Evolutionary conservation across 2,888 invertebrate genomes (phyloP).

Genomic region (Harpagoxenus sublaevis): DNA sequence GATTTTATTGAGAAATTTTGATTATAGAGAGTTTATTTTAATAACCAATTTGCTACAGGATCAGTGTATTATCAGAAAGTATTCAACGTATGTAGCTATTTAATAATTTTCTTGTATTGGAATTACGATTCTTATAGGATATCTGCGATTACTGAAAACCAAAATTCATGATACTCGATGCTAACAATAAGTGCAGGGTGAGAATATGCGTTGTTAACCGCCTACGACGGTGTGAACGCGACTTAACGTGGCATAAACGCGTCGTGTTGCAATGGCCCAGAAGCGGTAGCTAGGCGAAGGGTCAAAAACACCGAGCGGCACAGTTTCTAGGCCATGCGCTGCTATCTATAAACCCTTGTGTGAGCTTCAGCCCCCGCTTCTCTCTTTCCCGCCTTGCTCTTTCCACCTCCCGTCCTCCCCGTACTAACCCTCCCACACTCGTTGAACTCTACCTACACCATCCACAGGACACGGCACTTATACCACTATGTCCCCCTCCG

Average conservation of each 20-base stretch:
- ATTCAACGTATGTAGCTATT: neutral
- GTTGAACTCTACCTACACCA: constrained; percentile 71
- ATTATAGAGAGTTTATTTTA: neutral
- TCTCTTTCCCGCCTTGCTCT: constrained; percentile 58
- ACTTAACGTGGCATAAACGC: constrained; percentile 72
- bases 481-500: constrained; percentile 48
- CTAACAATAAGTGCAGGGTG: neutral
- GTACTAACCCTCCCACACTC: constrained; percentile 63
- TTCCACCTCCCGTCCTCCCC: constrained; percentile 59
- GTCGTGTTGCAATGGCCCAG: constrained; percentile 86
- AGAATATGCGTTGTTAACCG: neutral
- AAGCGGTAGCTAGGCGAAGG: constrained; percentile 86
- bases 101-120: neutral
- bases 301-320: constrained; percentile 86
- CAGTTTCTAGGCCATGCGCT: constrained; percentile 86
- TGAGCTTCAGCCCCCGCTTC: constrained; percentile 75
- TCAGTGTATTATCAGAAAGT: neutral
- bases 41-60: neutral
- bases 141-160: neutral
- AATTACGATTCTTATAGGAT: neutral
- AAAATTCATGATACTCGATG: neutral
- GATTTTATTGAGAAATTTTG: neutral
- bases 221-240: constrained; percentile 65
- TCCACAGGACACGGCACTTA: constrained; percentile 68
- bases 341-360: constrained; percentile 86